Conservation (phyloP, 2,888 invertebrate genomes). For the Drosophila formosana region DNA sequence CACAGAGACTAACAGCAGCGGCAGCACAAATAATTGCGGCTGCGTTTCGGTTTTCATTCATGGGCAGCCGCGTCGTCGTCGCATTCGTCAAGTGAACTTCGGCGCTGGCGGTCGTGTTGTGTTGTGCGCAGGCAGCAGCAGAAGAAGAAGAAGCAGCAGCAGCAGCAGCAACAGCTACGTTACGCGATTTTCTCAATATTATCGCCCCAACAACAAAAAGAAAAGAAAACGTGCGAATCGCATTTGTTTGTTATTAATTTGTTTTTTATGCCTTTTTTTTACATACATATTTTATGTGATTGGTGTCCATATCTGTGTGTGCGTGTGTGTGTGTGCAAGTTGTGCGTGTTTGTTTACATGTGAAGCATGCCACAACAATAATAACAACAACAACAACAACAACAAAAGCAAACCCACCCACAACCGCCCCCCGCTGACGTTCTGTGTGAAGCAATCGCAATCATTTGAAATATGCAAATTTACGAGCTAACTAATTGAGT, state of each 20-base stretch:
- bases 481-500: constrained; percentile 80
- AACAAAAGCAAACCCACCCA: constrained; percentile 20
- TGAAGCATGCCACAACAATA: constrained; percentile 37
- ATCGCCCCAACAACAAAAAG: neutral
- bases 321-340: constrained; percentile 25
- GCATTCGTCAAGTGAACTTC: constrained; percentile 79
- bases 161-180: constrained; percentile 36
- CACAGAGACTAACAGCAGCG: constrained; percentile 15
- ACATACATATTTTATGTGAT: constrained; percentile 44
- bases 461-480: constrained; percentile 75
- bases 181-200: constrained; percentile 42
- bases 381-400: constrained; percentile 23
- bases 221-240: constrained; percentile 34
- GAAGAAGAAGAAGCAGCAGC: constrained; percentile 29
- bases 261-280: constrained; percentile 29
- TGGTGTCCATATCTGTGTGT: constrained; percentile 11
- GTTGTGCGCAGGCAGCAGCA: constrained; percentile 57
- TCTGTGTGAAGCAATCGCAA: constrained; percentile 56
- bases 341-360: constrained; percentile 23
- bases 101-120: constrained; percentile 81
- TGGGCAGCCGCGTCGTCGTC: constrained; percentile 56
- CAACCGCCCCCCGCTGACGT: constrained; percentile 7
- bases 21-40: constrained; percentile 33
- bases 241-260: constrained; percentile 54
- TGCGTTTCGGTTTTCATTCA: constrained; percentile 62